Evolutionary conservation across 2,888 invertebrate species (phyloP), one percentile per base, ranked within the genome.

Genomic region (Sepioteuthis lessoniana): DNA sequence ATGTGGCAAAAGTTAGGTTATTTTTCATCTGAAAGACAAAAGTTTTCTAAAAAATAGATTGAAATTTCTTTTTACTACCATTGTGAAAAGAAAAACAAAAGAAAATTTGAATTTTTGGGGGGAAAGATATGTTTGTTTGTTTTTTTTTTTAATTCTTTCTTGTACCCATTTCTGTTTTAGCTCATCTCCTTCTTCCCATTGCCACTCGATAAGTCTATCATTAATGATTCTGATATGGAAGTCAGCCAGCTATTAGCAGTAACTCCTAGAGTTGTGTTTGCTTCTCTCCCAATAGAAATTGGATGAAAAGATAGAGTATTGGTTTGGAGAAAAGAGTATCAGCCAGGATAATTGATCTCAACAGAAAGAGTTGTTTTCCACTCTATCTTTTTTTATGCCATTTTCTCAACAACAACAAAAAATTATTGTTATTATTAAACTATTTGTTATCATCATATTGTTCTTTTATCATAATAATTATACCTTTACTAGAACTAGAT

Each of bases 191-290:
- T n/a, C n/a, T n/a, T 35, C 3, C n/a, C 25, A 13, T n/a, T n/a
- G 4, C 76, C n/a, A n/a, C 76, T n/a, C n/a, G n/a, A n/a, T 35
- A 35, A n/a, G 16, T 35, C n/a, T 35, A 76, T 19, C 76, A 76
- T 76, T 76, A 76, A 76, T 76, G 76, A n/a, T 76, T 76, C 76
- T 76, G 76, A n/a, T 76, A 2, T 76, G 76, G 76, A 76, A 35
- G 76, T 76, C 76, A 76, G 76, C 76, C 76, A 76, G 76, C 76
- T n/a, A 76, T 76, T 76, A 76, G 76, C 76, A 35, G 76, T 76
- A n/a, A 76, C 35, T n/a, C 76, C 35, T n/a, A 76, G 76, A n/a
- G n/a, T 76, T 76, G n/a, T 35, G n/a, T 76, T 76, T 35, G 76
- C 76, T 76, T n/a, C 55, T 25, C 55, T 55, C 0, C 55, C 25